Percentiles rank a stretch among this genome's conserved stretches.
These are phyloP conservation scores for Fregata magnificens DNA, from an alignment of 2,113 vertebrate species.

Conservation along the genomic window DNA sequence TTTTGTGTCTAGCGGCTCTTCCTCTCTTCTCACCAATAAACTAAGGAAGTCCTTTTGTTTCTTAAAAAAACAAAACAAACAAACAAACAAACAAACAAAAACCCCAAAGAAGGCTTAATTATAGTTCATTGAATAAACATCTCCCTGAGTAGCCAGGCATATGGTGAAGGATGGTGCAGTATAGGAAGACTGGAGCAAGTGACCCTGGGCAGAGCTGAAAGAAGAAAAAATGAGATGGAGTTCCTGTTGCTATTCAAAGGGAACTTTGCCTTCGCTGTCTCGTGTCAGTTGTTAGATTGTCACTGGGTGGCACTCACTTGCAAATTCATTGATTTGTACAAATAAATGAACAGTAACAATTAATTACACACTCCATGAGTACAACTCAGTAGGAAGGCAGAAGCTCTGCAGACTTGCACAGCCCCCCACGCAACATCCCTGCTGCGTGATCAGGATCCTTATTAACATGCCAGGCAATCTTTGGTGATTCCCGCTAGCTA, in stretches of 20 bases:
- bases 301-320: constrained; percentile 42
- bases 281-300: constrained; percentile 21
- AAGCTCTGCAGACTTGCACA: not conserved
- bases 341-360: constrained; percentile 64
- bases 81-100: not conserved
- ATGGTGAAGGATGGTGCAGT: not conserved
- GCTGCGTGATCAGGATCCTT: constrained; percentile 1
- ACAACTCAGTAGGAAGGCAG: constrained; percentile 9
- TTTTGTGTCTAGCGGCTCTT: not conserved
- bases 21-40: not conserved
- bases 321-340: constrained; percentile 48
- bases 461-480: not conserved
- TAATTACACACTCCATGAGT: constrained; percentile 57
- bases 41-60: not conserved
- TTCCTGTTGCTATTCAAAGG: not conserved
- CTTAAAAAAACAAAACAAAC: not conserved
- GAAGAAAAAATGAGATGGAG: not conserved
- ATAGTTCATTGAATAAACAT: not conserved
- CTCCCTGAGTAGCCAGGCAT: not conserved
- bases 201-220: not conserved
- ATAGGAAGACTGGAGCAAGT: not conserved
- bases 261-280: not conserved
- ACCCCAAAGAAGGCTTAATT: not conserved
- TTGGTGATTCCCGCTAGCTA: not conserved
- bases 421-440: not conserved